Evolutionary conservation across 1,140 invertebrate species (phyloP).

Genomic region (Caenorhabditis briggsae): DNA sequence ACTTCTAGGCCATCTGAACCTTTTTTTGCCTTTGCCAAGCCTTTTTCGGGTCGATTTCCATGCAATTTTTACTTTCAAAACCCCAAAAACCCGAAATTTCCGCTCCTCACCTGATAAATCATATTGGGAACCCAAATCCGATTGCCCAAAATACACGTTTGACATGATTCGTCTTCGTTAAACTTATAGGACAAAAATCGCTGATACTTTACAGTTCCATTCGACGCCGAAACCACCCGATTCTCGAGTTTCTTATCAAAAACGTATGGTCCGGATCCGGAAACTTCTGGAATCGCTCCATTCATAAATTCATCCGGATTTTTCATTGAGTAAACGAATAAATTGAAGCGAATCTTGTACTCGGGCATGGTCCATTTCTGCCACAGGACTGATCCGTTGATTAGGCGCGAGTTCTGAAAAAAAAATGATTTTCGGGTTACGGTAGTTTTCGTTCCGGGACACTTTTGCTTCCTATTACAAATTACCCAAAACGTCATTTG

Average conservation of each 20-base stretch:
- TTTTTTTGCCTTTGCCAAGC: too few species aligned
- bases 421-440: background rate
- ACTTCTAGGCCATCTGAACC: too few species aligned
- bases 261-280: slow-evolving; percentile 71
- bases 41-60: background rate
- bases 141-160: slow-evolving; percentile 75
- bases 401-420: slow-evolving; percentile 72
- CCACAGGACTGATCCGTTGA: slow-evolving; percentile 68
- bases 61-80: too few species aligned
- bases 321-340: slow-evolving; percentile 75
- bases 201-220: slow-evolving; percentile 74
- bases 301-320: slow-evolving; percentile 76
- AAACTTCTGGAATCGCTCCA: slow-evolving; percentile 68
- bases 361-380: slow-evolving; percentile 75
- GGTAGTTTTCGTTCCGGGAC: background rate
- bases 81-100: background rate
- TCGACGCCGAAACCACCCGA: slow-evolving; percentile 67
- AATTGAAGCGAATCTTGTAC: slow-evolving; percentile 71
- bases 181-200: slow-evolving; percentile 68
- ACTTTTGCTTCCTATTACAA: background rate
- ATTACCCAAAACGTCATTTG: too few species aligned
- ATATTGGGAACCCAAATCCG: slow-evolving; percentile 77
- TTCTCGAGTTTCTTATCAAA: slow-evolving; percentile 73
- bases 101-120: slow-evolving; percentile 72
- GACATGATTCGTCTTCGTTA: slow-evolving; percentile 74